Percentiles rank a stretch among this genome's conserved stretches.
phyloP scores from a whole-genome alignment of 2,888 invertebrate genomes.

The Harpagoxenus sublaevis region DNA sequence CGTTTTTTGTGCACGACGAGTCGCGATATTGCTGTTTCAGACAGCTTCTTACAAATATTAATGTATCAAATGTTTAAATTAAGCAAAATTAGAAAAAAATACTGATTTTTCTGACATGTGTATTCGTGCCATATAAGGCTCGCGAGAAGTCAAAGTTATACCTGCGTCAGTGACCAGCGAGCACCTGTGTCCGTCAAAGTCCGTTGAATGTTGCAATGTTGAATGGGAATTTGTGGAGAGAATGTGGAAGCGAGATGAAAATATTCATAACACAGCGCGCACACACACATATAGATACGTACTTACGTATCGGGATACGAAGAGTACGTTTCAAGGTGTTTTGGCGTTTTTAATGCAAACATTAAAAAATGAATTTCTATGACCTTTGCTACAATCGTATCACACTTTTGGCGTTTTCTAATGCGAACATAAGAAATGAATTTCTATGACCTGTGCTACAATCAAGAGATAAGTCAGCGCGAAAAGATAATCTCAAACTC shows the following conservation, averaged over 20 bases:
- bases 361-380: too few relatives aligned
- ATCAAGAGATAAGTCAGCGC: not conserved
- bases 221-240: not conserved
- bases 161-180: not conserved
- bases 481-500: not conserved
- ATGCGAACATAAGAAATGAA: too few relatives aligned
- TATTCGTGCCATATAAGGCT: not conserved
- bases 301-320: too few relatives aligned
- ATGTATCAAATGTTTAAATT: not conserved
- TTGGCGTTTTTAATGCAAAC: too few relatives aligned
- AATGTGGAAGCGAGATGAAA: constrained; percentile 7
- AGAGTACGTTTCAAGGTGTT: not conserved
- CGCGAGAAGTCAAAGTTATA: not conserved
- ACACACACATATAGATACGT: not conserved
- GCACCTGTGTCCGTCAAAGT: not conserved
- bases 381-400: too few relatives aligned
- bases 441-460: too few relatives aligned
- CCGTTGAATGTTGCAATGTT: not conserved
- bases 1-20: constrained; percentile 36
- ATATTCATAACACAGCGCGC: constrained; percentile 6
- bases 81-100: not conserved
- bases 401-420: too few relatives aligned
- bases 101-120: not conserved
- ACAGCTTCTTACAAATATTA: not conserved
- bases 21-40: constrained; percentile 9